These are phyloP conservation scores for Motacilla tschutschensis DNA, from an alignment of 2,113 vertebrate genomes.

Conservation along the genomic window DNA sequence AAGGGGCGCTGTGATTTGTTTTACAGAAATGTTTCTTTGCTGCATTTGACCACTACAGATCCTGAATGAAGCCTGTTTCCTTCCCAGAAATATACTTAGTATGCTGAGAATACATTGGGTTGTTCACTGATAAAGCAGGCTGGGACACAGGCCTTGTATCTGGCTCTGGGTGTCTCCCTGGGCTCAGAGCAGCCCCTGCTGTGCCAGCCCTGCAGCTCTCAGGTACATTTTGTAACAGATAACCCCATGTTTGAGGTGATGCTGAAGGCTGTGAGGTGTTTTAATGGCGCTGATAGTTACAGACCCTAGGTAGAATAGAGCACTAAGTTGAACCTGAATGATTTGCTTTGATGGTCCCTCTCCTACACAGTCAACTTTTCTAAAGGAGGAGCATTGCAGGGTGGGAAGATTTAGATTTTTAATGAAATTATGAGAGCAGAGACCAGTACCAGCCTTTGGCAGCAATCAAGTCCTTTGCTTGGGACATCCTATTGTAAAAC, in stretches of 20 bases:
- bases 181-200: neutral
- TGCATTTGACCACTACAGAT: neutral
- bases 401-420: neutral
- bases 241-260: fast-evolving
- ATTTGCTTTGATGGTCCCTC: neutral
- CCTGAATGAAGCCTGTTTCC: neutral
- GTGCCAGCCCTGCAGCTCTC: fast-evolving
- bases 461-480: neutral
- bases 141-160: neutral
- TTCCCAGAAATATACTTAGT: neutral
- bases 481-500: neutral
- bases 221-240: neutral
- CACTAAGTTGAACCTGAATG: neutral
- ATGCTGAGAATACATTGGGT: neutral
- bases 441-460: neutral
- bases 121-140: neutral
- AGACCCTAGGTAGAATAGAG: neutral
- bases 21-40: neutral
- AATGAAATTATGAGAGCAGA: neutral
- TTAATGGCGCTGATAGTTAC: neutral
- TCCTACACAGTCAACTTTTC: neutral
- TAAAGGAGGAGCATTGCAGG: neutral
- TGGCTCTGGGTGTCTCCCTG: neutral
- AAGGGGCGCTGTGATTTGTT: neutral
- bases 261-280: neutral